Percentiles rank a stretch among this genome's conserved stretches.
Conservation (phyloP, 2,797 vertebrate genomes). For the Argyrosomus regius region DNA sequence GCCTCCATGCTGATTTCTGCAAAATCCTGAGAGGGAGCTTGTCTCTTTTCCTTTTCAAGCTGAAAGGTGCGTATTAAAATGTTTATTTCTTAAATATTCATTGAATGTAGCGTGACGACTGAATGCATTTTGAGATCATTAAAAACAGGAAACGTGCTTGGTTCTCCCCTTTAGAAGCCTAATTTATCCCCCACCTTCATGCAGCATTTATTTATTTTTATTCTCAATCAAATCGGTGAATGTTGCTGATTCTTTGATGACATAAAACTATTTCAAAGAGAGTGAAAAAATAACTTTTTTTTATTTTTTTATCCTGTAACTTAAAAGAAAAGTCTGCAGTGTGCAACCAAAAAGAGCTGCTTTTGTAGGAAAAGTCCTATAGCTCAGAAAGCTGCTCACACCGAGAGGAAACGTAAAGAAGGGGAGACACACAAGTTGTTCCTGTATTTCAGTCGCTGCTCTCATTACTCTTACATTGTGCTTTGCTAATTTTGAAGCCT, state of each 20-base stretch:
- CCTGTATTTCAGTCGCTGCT: conserved; percentile 91
- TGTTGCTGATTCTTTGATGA: conserved; percentile 30
- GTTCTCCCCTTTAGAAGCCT: neutral
- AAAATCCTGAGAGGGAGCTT: conserved; percentile 76
- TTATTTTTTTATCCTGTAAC: conserved; percentile 13
- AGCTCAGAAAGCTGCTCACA: conserved; percentile 31
- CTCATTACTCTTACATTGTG: conserved; percentile 95
- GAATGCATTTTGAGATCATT: conserved; percentile 9
- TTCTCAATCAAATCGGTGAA: conserved; percentile 18
- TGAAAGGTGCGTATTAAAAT: conserved; percentile 86
- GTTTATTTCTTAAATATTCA: conserved; percentile 76
- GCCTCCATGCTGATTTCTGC: conserved; percentile 77
- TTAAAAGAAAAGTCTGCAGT: neutral
- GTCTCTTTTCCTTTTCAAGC: conserved; percentile 80
- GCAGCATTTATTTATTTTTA: conserved; percentile 21
- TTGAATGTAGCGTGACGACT: neutral
- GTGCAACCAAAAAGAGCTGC: conserved; percentile 4
- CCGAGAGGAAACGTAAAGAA: conserved; percentile 54
- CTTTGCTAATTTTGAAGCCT: conserved; percentile 95
- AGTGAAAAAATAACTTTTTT: neutral
- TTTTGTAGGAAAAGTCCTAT: conserved; percentile 33
- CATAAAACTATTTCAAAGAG: conserved; percentile 36
- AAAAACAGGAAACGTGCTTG: conserved; percentile 27
- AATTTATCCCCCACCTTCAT: neutral
- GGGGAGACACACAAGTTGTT: conserved; percentile 86